phyloP scores from a whole-genome alignment of 2,113 vertebrate genomes.

The Salvelinus fontinalis region DNA sequence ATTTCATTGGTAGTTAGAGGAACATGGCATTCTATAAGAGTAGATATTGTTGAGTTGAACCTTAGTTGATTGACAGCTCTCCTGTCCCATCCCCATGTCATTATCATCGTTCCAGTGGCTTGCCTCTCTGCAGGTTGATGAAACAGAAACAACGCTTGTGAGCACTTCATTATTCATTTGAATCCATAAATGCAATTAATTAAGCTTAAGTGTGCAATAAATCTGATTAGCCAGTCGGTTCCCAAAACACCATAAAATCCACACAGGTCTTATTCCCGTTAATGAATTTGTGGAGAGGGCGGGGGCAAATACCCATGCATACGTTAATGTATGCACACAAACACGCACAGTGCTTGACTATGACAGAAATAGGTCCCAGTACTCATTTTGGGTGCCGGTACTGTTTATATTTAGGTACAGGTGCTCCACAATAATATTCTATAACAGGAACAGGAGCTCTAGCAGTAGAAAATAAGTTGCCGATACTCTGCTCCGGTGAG shows the following conservation, averaged over 20 bases:
- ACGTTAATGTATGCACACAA: not conserved
- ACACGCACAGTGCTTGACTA: not conserved
- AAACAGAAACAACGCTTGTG: slow-evolving; percentile 69
- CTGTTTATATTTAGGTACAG: no score
- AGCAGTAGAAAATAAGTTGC: no score
- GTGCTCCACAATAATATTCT: no score
- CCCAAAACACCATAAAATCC: slow-evolving; percentile 76
- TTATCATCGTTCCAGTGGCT: slow-evolving; percentile 55
- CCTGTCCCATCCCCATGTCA: slow-evolving; percentile 48
- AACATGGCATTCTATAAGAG: not conserved
- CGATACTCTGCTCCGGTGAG: no score
- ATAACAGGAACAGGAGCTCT: no score
- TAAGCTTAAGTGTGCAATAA: slow-evolving; percentile 78
- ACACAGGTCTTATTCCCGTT: slow-evolving; percentile 69
- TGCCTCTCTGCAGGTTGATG: slow-evolving; percentile 45
- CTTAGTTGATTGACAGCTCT: slow-evolving; percentile 53
- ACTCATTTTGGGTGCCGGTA: no score
- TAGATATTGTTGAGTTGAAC: slow-evolving; percentile 24
- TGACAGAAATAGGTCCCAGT: not conserved
- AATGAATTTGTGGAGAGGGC: slow-evolving; percentile 65
- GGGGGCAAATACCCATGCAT: not conserved
- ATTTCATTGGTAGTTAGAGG: not conserved
- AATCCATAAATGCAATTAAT: slow-evolving; percentile 77
- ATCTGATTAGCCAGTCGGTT: slow-evolving; percentile 77
- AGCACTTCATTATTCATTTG: slow-evolving; percentile 77